These are phyloP conservation scores for Psococerastis gibbosa DNA, from an alignment of 2,888 invertebrate species.

Conservation along the genomic window DNA sequence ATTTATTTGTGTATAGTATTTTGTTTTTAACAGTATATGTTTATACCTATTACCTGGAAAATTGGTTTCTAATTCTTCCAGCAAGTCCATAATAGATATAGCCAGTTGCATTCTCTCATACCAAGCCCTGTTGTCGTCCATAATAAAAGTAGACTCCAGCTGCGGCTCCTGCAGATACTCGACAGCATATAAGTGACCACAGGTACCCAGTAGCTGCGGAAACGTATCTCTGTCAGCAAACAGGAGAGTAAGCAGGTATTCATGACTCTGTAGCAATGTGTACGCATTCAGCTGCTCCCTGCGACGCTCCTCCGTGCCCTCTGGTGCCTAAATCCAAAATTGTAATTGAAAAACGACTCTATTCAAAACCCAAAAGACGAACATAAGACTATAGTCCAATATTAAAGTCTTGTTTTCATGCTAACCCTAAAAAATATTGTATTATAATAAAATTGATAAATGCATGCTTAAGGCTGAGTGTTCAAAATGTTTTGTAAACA, in stretches of 20 bases:
- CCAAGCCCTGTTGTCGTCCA: constrained; percentile 31
- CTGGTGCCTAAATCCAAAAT: too few relatives aligned
- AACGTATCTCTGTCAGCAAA: constrained; percentile 40
- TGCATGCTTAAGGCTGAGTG: too few relatives aligned
- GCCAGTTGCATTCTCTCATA: constrained; percentile 34
- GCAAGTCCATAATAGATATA: constrained; percentile 38
- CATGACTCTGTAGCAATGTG: constrained; percentile 39
- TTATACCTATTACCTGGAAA: constrained; percentile 26
- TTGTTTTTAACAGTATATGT: neutral
- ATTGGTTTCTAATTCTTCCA: constrained; percentile 36
- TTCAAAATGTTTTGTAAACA: too few relatives aligned
- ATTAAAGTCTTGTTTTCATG: too few relatives aligned
- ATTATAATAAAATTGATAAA: too few relatives aligned
- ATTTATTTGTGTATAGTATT: neutral
- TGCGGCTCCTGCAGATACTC: constrained; percentile 32
- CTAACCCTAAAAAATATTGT: too few relatives aligned
- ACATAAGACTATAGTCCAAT: too few relatives aligned
- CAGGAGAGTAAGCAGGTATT: constrained; percentile 39
- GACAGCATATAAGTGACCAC: constrained; percentile 44
- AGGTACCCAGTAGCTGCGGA: constrained; percentile 43
- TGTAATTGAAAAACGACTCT: too few relatives aligned
- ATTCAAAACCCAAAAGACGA: too few relatives aligned
- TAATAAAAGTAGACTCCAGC: constrained; percentile 7
- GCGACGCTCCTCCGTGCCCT: too few relatives aligned
- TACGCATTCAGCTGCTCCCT: too few relatives aligned